Evolutionary conservation across 2,888 invertebrate genomes (phyloP).

Genomic region (Tuberolachnus salignus): DNA sequence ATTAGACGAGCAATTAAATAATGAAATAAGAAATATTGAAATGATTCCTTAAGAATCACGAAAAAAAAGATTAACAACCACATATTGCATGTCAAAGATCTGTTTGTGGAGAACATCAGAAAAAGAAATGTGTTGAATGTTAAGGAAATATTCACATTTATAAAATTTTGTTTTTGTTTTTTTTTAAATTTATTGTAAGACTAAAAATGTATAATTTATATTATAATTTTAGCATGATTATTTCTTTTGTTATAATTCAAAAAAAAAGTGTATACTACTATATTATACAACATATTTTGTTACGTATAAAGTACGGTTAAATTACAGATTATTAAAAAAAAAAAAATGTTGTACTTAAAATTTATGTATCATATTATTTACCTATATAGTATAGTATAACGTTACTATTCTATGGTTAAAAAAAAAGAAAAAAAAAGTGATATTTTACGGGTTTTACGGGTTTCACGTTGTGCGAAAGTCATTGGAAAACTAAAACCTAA

Average conservation of each 20-base stretch:
- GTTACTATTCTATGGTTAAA: too few species aligned
- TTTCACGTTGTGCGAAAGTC: too few species aligned
- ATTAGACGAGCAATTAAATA: too few species aligned
- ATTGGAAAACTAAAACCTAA: too few species aligned
- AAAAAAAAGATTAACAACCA: too few species aligned
- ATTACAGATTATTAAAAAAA: conserved; percentile 5
- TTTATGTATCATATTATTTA: conserved; percentile 9
- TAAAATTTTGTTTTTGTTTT: conserved; percentile 4
- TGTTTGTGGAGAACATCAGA: conserved; percentile 13
- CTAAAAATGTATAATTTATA: conserved; percentile 8
- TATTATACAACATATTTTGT: background rate
- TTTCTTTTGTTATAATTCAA: background rate
- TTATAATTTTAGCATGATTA: too few species aligned
- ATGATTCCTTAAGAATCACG: too few species aligned
- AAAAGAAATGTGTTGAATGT: conserved; percentile 15
- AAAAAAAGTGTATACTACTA: conserved; percentile 8
- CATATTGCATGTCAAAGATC: too few species aligned
- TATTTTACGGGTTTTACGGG: too few species aligned
- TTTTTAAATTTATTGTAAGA: conserved; percentile 1
- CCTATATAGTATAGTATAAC: too few species aligned
- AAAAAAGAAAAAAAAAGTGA: too few species aligned
- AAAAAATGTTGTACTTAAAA: conserved; percentile 2
- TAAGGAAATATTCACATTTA: background rate
- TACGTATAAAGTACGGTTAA: background rate
- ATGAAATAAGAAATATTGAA: too few species aligned